Evolutionary conservation across 2,113 vertebrate species (phyloP).

Genomic region (Nycticebus coucang): DNA sequence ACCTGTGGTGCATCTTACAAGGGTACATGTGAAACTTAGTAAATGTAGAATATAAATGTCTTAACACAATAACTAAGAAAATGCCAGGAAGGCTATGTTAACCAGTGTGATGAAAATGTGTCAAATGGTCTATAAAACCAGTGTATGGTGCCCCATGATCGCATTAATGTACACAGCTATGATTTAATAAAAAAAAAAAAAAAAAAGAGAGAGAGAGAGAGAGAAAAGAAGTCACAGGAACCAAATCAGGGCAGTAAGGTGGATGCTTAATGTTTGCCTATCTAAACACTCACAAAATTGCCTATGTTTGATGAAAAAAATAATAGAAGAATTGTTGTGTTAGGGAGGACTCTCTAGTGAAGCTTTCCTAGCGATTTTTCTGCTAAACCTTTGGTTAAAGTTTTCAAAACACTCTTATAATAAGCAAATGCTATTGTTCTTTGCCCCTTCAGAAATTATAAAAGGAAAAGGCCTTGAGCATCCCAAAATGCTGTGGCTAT

Average conservation of each 20-base stretch:
- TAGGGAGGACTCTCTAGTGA: neutral
- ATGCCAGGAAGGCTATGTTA: too few relatives aligned
- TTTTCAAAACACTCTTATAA: neutral
- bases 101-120: too few relatives aligned
- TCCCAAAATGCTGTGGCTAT: neutral
- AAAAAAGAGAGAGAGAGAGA: too few relatives aligned
- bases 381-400: neutral
- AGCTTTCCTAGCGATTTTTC: neutral
- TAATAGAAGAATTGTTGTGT: neutral
- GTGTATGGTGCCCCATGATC: too few relatives aligned
- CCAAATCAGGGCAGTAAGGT: neutral
- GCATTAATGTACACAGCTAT: too few relatives aligned
- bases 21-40: too few relatives aligned
- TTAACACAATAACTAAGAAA: too few relatives aligned
- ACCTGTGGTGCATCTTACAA: too few relatives aligned
- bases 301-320: neutral
- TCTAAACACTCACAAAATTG: neutral
- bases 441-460: neutral
- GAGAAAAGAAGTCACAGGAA: neutral
- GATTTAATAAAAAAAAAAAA: too few relatives aligned
- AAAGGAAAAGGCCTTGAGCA: neutral
- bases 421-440: neutral
- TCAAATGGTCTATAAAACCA: too few relatives aligned
- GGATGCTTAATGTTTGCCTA: neutral
- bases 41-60: too few relatives aligned